phyloP scores from a whole-genome alignment of 2,888 invertebrate species.

The Pristionchus japonicus region DNA sequence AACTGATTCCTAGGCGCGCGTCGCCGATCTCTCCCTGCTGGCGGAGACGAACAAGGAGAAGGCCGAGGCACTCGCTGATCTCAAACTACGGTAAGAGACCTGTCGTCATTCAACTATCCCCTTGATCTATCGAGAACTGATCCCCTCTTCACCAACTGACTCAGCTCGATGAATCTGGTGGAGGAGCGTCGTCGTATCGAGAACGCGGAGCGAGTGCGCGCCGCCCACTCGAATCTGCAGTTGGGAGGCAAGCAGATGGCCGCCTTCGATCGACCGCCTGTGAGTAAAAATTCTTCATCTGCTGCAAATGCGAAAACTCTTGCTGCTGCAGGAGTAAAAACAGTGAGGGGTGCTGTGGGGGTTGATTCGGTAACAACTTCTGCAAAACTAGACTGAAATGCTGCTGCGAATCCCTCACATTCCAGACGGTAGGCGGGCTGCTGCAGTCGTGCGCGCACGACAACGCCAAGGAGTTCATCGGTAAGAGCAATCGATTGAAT shows the following conservation, averaged over 20 bases:
- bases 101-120: background rate
- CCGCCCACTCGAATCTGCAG: background rate
- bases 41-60: constrained; percentile 19
- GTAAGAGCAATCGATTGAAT: background rate
- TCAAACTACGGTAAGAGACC: constrained; percentile 11
- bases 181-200: constrained; percentile 26
- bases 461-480: constrained; percentile 34
- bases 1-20: background rate
- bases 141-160: background rate
- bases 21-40: constrained; percentile 24
- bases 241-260: background rate
- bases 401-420: background rate
- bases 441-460: constrained; percentile 13
- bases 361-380: background rate
- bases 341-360: background rate
- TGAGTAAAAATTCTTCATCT: background rate
- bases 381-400: background rate
- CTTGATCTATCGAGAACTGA: background rate
- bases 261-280: background rate
- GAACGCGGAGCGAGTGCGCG: background rate
- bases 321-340: background rate
- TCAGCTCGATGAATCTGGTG: background rate
- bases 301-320: background rate
- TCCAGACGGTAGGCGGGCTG: constrained; percentile 35
- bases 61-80: background rate